A percentile compares a stretch with the other conserved stretches of the same genome.
Conservation (phyloP, 1,140 invertebrate species). For the Zophobas morio region DNA sequence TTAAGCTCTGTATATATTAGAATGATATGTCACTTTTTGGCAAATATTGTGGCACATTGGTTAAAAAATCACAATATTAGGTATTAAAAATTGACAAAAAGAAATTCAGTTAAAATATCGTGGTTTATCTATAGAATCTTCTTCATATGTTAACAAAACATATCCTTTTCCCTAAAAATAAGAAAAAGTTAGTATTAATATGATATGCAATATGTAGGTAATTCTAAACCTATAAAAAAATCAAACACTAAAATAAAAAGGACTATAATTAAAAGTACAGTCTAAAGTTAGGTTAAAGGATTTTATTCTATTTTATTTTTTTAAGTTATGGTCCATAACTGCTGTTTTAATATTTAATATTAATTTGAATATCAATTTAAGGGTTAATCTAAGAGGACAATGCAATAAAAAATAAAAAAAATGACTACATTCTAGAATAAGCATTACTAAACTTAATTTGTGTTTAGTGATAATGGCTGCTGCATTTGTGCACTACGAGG, state of each 20-base stretch:
- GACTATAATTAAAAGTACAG: no score
- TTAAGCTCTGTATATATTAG: slow-evolving; percentile 31
- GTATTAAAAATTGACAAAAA: slow-evolving; percentile 25
- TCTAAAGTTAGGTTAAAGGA: no score
- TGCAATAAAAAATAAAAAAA: not conserved
- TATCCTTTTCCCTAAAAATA: slow-evolving; percentile 63
- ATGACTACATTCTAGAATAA: slow-evolving; percentile 3
- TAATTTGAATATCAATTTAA: not conserved
- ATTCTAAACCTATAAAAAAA: not conserved
- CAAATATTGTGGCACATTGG: slow-evolving; percentile 43
- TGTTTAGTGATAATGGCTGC: slow-evolving; percentile 9
- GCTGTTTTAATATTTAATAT: no score
- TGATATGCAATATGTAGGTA: not conserved
- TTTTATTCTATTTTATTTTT: no score
- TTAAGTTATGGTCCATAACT: no score
- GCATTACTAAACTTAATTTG: slow-evolving; percentile 3
- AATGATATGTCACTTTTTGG: slow-evolving; percentile 24
- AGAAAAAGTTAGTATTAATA: slow-evolving; percentile 44
- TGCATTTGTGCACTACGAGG: slow-evolving; percentile 29
- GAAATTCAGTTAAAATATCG: slow-evolving; percentile 60
- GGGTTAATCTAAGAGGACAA: not conserved
- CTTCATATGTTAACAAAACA: slow-evolving; percentile 62
- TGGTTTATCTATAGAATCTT: slow-evolving; percentile 61
- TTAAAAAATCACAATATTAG: slow-evolving; percentile 39
- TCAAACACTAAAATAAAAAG: no score